Base-by-base conservation (phyloP, 2,113 vertebrate genomes). In the Caloenas nicobarica region DNA sequence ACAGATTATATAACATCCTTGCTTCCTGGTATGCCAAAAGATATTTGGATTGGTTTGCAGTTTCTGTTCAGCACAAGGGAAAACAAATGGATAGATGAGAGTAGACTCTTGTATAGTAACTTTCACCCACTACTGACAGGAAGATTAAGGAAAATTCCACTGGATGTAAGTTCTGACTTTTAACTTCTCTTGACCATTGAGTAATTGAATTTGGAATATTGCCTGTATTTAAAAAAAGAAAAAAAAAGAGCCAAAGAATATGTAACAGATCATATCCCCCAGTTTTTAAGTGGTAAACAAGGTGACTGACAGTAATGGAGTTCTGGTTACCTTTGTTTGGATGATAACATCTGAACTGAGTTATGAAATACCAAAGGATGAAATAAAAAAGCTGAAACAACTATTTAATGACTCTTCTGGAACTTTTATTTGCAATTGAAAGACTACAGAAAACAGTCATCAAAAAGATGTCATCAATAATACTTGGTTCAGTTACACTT, bases 1-100 rank as follows among this genome's bases (percentile, higher is more conserved):
- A 97, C 93, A 99, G 99, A 99, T 97, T 99, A 99, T 96, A 98
- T 99, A 98, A 99, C 97, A 77, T 98, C 98, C n/a, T 97, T 99
- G 91, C 88, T 99, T 97, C 97, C 98, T 4, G 54, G 29, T 8
- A 89, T 98, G 95, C 96, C 80, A 24, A 73, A 94, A 40, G 97
- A 93, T 34, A 89, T 98, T 58, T 99, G 99, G 99, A 99, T 99
- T 78, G 99, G 99, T 90, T 97, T 99, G 94, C 98, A 97, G 85
- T 95, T 98, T 93, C 92, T 81, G 10, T 83, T 86, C 16, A 94
- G 94, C 46, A 95, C 92, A 57, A 81, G 44, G 3, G 88, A 97
- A 42, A 97, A 89, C 58, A 97, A 97, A 18, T 99, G 99, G 99
- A 86, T 95, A 33, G 99, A 99, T 84, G 68, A 95, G 28, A 98